Evolutionary conservation across 2,888 invertebrate species (phyloP).

Genomic region (Ornithoptera priamus): DNA sequence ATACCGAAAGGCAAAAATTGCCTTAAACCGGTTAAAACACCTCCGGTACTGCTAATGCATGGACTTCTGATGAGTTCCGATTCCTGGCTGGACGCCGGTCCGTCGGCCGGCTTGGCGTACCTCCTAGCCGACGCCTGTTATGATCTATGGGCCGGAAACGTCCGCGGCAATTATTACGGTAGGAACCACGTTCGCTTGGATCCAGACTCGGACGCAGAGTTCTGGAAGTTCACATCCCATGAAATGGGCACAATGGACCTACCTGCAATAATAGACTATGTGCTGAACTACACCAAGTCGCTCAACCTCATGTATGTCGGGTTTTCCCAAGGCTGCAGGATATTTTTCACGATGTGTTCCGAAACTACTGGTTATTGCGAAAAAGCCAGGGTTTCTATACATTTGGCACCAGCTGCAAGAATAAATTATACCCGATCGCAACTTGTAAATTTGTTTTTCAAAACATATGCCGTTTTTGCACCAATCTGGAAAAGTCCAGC

Average conservation of each 20-base stretch:
- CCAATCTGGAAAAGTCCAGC: slow-evolving; percentile 4
- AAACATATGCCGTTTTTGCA: slow-evolving; percentile 28
- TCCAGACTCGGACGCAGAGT: slow-evolving; percentile 61
- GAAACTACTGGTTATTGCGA: slow-evolving; percentile 82
- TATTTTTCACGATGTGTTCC: slow-evolving; percentile 83
- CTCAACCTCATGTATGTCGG: slow-evolving; percentile 78
- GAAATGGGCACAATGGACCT: slow-evolving; percentile 88
- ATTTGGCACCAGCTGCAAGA: slow-evolving; percentile 82
- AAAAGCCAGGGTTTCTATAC: slow-evolving; percentile 81
- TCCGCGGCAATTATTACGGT: slow-evolving; percentile 83
- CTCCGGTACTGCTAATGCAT: slow-evolving; percentile 55
- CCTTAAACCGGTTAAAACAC: slow-evolving; percentile 29
- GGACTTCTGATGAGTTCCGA: slow-evolving; percentile 57
- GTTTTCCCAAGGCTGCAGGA: slow-evolving; percentile 87
- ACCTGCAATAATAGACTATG: slow-evolving; percentile 79
- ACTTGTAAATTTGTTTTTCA: slow-evolving; percentile 37
- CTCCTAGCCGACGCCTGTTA: slow-evolving; percentile 78
- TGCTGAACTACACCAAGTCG: slow-evolving; percentile 47
- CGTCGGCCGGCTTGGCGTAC: slow-evolving; percentile 44
- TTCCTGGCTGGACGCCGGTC: slow-evolving; percentile 47
- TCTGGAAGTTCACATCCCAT: slow-evolving; percentile 81
- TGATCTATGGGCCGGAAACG: slow-evolving; percentile 69
- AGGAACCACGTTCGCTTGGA: slow-evolving; percentile 72
- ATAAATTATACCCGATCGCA: slow-evolving; percentile 63
- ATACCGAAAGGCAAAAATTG: slow-evolving; percentile 35